Evolutionary conservation across 1,140 invertebrate species (phyloP).

Genomic region (Meloidogyne chitwoodi): DNA sequence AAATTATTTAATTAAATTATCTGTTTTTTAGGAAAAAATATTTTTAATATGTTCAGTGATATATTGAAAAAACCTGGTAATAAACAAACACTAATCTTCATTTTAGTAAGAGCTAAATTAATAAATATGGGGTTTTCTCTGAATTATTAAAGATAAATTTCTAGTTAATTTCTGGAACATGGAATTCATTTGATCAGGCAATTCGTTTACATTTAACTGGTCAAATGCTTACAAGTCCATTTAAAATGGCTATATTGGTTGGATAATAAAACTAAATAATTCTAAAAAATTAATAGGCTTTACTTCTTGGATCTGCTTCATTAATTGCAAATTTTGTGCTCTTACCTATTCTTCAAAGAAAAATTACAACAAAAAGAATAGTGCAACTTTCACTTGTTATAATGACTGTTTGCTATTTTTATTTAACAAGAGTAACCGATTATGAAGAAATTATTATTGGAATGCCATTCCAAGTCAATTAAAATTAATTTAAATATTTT

Average conservation of each 20-base stretch:
- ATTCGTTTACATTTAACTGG: slow-evolving; percentile 34
- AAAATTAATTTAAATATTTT: background rate
- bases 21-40: background rate
- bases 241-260: slow-evolving; percentile 36
- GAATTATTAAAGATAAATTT: too few relatives aligned
- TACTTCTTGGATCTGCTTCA: slow-evolving; percentile 33
- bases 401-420: slow-evolving; percentile 31
- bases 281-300: slow-evolving; percentile 9
- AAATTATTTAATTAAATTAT: background rate
- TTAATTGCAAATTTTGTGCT: slow-evolving; percentile 38
- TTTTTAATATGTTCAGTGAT: background rate
- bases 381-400: slow-evolving; percentile 30
- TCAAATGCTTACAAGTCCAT: slow-evolving; percentile 34
- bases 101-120: background rate
- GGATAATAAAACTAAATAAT: background rate
- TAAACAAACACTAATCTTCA: background rate
- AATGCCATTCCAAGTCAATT: slow-evolving; percentile 40
- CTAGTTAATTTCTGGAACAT: slow-evolving; percentile 37
- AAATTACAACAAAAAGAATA: slow-evolving; percentile 24
- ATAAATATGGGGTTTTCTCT: background rate
- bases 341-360: slow-evolving; percentile 33
- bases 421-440: slow-evolving; percentile 30
- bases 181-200: slow-evolving; percentile 40
- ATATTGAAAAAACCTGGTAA: background rate
- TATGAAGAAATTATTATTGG: slow-evolving; percentile 36